Conservation (phyloP, 2,797 vertebrate genomes). For the Forpus xanthops region DNA sequence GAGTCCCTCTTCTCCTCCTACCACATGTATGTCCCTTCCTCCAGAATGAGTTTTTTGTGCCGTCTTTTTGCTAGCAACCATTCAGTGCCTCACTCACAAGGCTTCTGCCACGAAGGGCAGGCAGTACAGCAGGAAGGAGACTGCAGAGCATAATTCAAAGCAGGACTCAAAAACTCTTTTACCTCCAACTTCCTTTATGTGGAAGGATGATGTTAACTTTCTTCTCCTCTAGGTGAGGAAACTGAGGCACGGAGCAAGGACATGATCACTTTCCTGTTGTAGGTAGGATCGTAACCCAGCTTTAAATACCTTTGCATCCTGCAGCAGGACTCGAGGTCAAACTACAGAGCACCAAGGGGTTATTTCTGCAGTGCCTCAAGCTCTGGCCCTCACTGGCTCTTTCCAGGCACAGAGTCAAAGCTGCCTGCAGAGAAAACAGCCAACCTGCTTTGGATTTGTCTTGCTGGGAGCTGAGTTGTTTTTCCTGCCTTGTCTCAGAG, state of each 20-base stretch:
- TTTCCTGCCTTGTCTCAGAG: neutral
- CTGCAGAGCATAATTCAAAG: neutral
- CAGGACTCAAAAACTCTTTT: neutral
- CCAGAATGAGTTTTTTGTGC: neutral
- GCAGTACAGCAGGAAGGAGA: neutral
- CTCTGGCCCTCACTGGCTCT: neutral
- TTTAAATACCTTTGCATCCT: neutral
- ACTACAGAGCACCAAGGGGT: neutral
- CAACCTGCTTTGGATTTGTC: neutral
- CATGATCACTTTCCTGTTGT: neutral
- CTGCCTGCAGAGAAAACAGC: neutral
- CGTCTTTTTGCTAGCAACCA: neutral
- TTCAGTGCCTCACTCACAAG: neutral
- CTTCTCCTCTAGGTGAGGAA: neutral
- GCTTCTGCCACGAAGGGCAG: accelerated
- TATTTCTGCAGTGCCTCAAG: neutral
- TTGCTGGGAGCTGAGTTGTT: constrained; percentile 2
- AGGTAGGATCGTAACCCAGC: neutral
- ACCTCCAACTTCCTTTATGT: accelerated
- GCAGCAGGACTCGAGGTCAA: neutral
- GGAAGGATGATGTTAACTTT: neutral
- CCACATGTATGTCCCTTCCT: neutral
- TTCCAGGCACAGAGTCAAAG: neutral
- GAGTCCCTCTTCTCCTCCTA: neutral
- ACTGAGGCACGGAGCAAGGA: neutral